These are phyloP conservation scores for Myotis pilosus DNA, from an alignment of 2,797 vertebrate genomes.

Conservation along the genomic window DNA sequence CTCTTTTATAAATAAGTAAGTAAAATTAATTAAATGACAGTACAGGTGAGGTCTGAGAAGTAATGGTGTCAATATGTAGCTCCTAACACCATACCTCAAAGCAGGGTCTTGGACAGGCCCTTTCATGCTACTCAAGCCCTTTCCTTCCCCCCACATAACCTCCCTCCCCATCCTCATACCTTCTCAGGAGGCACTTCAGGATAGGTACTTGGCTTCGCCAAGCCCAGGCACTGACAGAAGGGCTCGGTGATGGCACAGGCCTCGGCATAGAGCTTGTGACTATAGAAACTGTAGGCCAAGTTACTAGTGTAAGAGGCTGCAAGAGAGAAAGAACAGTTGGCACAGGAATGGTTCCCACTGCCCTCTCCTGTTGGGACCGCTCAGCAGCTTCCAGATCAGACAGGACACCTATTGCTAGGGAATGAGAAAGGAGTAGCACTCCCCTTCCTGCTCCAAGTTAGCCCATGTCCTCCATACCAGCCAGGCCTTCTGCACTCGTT, in stretches of 20 bases:
- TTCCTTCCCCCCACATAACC: background rate
- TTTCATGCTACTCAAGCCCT: background rate
- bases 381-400: background rate
- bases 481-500: background rate
- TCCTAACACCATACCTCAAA: background rate
- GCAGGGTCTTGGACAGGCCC: background rate
- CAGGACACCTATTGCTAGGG: background rate
- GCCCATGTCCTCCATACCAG: background rate
- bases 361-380: background rate
- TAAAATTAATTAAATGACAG: background rate
- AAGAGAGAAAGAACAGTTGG: background rate
- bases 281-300: constrained; percentile 90
- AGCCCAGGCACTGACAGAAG: constrained; percentile 84
- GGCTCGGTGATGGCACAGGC: constrained; percentile 86
- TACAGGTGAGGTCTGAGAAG: background rate
- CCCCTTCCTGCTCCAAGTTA: background rate
- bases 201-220: constrained; percentile 72
- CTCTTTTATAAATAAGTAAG: background rate
- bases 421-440: background rate
- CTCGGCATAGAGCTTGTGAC: constrained; percentile 86
- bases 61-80: background rate
- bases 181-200: constrained; percentile 85
- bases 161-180: constrained; percentile 68
- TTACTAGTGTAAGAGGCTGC: constrained; percentile 88
- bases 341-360: background rate